phyloP scores from a whole-genome alignment of 2,888 invertebrate genomes.

The Thymelicus lineola region DNA sequence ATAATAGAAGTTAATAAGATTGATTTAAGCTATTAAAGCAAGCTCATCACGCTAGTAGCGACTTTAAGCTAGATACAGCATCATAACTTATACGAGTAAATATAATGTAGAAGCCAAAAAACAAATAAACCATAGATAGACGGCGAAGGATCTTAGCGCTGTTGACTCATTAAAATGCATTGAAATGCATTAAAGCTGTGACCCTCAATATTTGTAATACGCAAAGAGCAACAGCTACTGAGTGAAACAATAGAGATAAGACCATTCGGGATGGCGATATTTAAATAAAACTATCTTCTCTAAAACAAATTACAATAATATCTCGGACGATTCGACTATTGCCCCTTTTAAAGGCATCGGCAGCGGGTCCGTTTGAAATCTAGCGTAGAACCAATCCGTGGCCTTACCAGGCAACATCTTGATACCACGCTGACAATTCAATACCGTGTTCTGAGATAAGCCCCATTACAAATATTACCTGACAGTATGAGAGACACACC shows the following conservation, averaged over 20 bases:
- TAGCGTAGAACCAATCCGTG: conserved; percentile 50
- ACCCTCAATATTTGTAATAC: conserved; percentile 35
- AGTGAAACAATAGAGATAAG: conserved; percentile 38
- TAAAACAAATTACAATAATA: conserved; percentile 35
- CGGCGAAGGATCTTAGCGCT: conserved; percentile 12
- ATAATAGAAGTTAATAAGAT: too few relatives aligned
- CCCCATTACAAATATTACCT: conserved; percentile 66
- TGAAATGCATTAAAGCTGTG: conserved; percentile 35
- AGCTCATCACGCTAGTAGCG: too few relatives aligned
- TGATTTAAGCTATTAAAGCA: too few relatives aligned
- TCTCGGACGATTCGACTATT: conserved; percentile 27
- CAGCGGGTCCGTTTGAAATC: conserved; percentile 61
- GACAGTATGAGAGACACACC: conserved; percentile 57
- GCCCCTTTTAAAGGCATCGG: conserved; percentile 45
- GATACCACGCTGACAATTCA: conserved; percentile 70
- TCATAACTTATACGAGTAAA: not conserved
- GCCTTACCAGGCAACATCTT: conserved; percentile 59
- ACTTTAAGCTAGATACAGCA: too few relatives aligned
- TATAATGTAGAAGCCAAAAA: conserved; percentile 12
- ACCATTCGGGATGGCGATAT: conserved; percentile 32
- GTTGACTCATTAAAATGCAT: conserved; percentile 35
- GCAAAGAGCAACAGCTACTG: conserved; percentile 29
- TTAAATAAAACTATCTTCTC: conserved; percentile 36
- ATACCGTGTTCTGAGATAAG: conserved; percentile 66
- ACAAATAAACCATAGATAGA: conserved; percentile 19